Evolutionary conservation across 92 coral and sea anemone species (phyloP), one percentile per base, ranked within the genome.

Genomic region (Hydrozoanthus gracilis): DNA sequence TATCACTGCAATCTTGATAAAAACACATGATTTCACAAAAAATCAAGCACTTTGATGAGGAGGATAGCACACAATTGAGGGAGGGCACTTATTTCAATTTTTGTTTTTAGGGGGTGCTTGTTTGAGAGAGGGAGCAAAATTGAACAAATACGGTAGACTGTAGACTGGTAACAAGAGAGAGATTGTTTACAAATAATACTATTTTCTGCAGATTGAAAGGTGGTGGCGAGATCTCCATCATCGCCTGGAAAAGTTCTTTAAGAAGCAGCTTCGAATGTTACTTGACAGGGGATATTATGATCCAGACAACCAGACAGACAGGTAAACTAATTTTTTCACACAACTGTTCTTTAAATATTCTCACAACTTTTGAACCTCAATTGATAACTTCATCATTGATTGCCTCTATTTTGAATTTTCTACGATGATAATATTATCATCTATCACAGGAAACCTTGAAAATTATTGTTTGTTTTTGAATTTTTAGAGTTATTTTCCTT

Each of bases 151-250:
- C 18, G n/a, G 70, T 64, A 64, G n/a, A n/a, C n/a, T n/a, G n/a
- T n/a, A n/a, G n/a, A n/a, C n/a, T n/a, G n/a, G 18, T 64, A 15
- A 64, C 70, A 64, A n/a, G n/a, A 64, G 27, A 64, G 70, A 64
- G 70, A 64, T 72, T 46, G 35, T 8, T 72, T 72, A 44, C 52
- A 72, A 72, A 45, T 46, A 44, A 46, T 72, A 72, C 13, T 72
- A 44, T 72, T 11, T 49, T 45, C 47, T 72, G 72, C 87, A 83
- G 91, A 88, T 88, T 83, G 91, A 88, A 79, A 83, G 91, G 71
- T 88, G 91, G 91, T 89, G 91, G 91, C 88, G 72, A 39, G 91
- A 89, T 61, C 84, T 83, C n/a, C 91, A 89, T 77, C 71, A 76
- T 83, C 71, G 91, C 51, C 83, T 83, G 66, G 91, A 83, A 83